phyloP scores from a whole-genome alignment of 1,140 invertebrate genomes.

The Aphelenchoides fujianensis region DNA sequence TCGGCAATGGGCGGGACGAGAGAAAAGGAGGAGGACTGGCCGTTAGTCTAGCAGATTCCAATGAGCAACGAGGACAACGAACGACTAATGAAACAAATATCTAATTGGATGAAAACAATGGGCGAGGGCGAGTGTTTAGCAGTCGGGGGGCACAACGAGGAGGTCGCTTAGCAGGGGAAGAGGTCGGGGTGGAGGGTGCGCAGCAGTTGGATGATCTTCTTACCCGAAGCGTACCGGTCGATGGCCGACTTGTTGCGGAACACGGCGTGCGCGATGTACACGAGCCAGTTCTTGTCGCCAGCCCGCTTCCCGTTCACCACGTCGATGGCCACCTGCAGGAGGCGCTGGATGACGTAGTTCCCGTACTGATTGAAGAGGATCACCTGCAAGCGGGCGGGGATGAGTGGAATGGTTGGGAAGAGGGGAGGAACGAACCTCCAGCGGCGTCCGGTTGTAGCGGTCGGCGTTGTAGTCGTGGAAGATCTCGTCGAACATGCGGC shows the following conservation, averaged over 20 bases:
- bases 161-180: background rate
- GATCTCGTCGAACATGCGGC: conserved; percentile 4
- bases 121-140: background rate
- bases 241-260: background rate
- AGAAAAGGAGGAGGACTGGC: too few relatives aligned
- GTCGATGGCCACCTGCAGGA: conserved; percentile 29
- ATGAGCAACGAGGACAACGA: background rate
- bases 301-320: background rate
- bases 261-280: background rate
- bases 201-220: conserved; percentile 24
- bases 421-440: background rate
- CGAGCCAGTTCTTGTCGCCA: conserved; percentile 14
- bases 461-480: conserved; percentile 17
- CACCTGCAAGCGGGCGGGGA: conserved; percentile 5
- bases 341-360: conserved; percentile 48
- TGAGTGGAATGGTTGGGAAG: background rate
- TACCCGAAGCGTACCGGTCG: conserved; percentile 17
- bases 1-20: too few relatives aligned
- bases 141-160: background rate
- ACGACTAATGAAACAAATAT: background rate
- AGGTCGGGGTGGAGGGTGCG: conserved; percentile 11
- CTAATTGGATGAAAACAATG: background rate
- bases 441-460: conserved; percentile 4
- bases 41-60: background rate
- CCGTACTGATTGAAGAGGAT: conserved; percentile 51